Evolutionary conservation across 2,113 vertebrate genomes (phyloP).

Genomic region (Pandion haliaetus): DNA sequence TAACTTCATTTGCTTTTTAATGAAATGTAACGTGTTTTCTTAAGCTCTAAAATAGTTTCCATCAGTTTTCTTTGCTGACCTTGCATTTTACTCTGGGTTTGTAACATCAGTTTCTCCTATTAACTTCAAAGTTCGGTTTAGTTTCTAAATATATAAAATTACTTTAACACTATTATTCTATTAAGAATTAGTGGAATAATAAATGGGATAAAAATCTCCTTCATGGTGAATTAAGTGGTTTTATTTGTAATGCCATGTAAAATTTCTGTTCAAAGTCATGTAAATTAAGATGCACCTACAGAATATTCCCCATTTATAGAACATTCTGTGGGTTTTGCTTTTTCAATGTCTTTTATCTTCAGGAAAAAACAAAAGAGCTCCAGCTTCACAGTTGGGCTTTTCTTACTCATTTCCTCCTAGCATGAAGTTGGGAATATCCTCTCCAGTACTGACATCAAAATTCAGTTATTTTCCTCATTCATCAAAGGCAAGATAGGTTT

Average conservation of each 20-base stretch:
- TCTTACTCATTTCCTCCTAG: constrained; percentile 23
- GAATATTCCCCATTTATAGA: background rate
- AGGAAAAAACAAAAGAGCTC: background rate
- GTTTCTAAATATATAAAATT: constrained; percentile 4
- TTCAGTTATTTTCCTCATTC: background rate
- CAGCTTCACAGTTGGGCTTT: constrained; percentile 22
- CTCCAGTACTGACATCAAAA: background rate
- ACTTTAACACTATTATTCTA: background rate
- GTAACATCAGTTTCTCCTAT: constrained; percentile 6
- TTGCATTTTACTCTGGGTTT: background rate
- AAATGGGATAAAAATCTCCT: background rate
- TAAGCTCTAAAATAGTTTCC: constrained; percentile 2
- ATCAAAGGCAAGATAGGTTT: constrained; percentile 26
- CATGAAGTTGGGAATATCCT: constrained; percentile 12
- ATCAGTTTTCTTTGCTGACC: background rate
- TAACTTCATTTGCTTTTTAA: background rate
- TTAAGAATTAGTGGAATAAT: background rate
- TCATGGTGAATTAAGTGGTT: background rate
- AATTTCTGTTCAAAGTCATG: background rate
- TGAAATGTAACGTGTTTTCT: background rate
- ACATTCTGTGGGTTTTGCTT: background rate
- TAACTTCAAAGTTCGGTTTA: constrained; percentile 6
- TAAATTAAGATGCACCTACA: background rate
- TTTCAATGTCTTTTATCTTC: background rate
- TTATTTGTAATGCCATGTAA: background rate